Conservation (phyloP, 2,113 vertebrate species). For the Notothenia coriiceps region DNA sequence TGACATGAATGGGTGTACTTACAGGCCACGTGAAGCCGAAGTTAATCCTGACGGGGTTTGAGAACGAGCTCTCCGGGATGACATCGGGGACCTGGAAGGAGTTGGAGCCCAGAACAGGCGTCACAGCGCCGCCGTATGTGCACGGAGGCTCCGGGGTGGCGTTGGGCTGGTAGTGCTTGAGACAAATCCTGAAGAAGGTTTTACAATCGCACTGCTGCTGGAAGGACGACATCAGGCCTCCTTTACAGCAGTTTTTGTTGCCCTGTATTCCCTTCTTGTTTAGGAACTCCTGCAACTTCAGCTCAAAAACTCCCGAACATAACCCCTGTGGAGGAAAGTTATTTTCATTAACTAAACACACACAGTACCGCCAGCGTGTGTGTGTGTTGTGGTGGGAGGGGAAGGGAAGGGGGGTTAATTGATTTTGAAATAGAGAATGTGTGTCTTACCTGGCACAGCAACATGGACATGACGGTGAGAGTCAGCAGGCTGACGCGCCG, state of each 20-base stretch:
- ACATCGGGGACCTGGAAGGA: constrained; percentile 94
- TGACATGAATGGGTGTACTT: constrained; percentile 67
- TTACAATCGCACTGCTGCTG: constrained; percentile 95
- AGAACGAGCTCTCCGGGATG: constrained; percentile 89
- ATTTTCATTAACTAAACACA: constrained; percentile 7
- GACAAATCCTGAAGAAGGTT: constrained; percentile 97
- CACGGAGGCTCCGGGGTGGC: constrained; percentile 97
- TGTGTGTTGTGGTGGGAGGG: constrained; percentile 17
- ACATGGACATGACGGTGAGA: constrained; percentile 84
- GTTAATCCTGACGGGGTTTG: constrained; percentile 93
- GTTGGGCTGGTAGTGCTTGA: constrained; percentile 98
- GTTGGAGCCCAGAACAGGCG: constrained; percentile 93
- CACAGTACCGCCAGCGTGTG: not conserved
- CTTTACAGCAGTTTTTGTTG: constrained; percentile 92
- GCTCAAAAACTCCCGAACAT: constrained; percentile 95
- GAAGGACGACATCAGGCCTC: constrained; percentile 79
- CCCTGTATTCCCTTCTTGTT: constrained; percentile 94
- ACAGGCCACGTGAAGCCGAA: constrained; percentile 99
- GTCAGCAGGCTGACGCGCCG: constrained; percentile 86
- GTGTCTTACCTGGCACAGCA: constrained; percentile 90
- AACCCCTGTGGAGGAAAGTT: constrained; percentile 83
- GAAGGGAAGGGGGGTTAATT: constrained; percentile 20
- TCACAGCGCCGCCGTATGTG: constrained; percentile 94
- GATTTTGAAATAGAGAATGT: constrained; percentile 18
- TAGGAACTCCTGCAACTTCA: constrained; percentile 97